These are phyloP conservation scores for Crepidodera aurea DNA, from an alignment of 2,888 invertebrate genomes.

Conservation along the genomic window DNA sequence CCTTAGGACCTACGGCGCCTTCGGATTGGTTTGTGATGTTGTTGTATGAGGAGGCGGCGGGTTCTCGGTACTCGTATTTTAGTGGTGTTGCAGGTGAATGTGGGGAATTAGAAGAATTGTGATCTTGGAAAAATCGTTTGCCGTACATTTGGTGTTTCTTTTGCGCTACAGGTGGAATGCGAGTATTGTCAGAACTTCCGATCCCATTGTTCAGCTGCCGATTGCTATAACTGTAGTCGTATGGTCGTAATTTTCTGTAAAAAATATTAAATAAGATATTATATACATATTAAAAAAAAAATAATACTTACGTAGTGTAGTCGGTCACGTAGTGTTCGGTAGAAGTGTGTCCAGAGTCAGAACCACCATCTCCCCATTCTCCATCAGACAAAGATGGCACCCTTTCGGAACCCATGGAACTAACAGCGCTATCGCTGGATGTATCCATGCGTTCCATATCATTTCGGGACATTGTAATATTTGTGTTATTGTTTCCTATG, in stretches of 20 bases:
- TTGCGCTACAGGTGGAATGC: constrained; percentile 76
- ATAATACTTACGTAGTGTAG: constrained; percentile 68
- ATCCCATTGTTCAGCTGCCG: constrained; percentile 59
- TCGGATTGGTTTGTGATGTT: constrained; percentile 57
- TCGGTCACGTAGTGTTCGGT: constrained; percentile 75
- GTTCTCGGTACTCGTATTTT: constrained; percentile 68
- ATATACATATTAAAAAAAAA: not conserved
- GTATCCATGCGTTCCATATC: constrained; percentile 80
- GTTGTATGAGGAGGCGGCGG: constrained; percentile 55
- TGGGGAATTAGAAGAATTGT: constrained; percentile 41
- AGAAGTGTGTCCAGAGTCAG: constrained; percentile 77
- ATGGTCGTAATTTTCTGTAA: constrained; percentile 74
- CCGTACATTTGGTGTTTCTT: constrained; percentile 95
- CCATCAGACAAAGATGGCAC: constrained; percentile 89
- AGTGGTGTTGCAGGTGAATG: constrained; percentile 59
- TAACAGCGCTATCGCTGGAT: constrained; percentile 90
- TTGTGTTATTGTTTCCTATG: constrained; percentile 55
- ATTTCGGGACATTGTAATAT: constrained; percentile 55
- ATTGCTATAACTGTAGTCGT: constrained; percentile 74
- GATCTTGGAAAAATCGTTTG: constrained; percentile 69
- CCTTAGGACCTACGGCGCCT: constrained; percentile 64
- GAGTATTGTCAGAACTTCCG: constrained; percentile 61
- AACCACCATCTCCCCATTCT: constrained; percentile 89
- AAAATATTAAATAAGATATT: too few species aligned
- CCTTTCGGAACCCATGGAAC: constrained; percentile 91